Percentiles rank a stretch among this genome's conserved stretches.
Evolutionary conservation across 2,113 vertebrate species (phyloP).

Genomic region (Tetrao urogallus): DNA sequence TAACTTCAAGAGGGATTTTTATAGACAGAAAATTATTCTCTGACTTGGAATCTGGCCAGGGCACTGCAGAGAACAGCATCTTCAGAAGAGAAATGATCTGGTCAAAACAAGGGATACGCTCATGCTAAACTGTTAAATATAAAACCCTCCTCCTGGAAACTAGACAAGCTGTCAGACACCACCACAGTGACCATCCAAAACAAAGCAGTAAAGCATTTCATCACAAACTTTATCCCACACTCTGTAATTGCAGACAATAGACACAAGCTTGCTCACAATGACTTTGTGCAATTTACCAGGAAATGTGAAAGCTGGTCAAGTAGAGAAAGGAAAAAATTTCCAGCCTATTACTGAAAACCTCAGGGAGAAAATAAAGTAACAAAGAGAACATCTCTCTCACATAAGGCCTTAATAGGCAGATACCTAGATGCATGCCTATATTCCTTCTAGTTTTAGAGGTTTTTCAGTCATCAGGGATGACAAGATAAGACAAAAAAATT

Average conservation of each 20-base stretch:
- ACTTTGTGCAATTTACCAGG: slow-evolving; percentile 59
- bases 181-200: slow-evolving; percentile 66
- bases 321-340: slow-evolving; percentile 59
- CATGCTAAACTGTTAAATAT: slow-evolving; percentile 43
- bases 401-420: not conserved
- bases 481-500: slow-evolving; percentile 34
- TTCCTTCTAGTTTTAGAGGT: not conserved
- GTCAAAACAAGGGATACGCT: slow-evolving; percentile 33
- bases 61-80: slow-evolving; percentile 44
- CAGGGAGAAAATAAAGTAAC: not conserved
- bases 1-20: slow-evolving; percentile 40
- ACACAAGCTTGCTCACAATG: slow-evolving; percentile 38
- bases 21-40: slow-evolving; percentile 55
- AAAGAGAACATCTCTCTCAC: not conserved
- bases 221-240: slow-evolving; percentile 57
- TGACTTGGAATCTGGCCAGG: slow-evolving; percentile 46
- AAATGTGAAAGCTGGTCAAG: slow-evolving; percentile 64
- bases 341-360: slow-evolving; percentile 40
- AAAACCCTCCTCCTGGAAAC: slow-evolving; percentile 50
- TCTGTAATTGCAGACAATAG: slow-evolving; percentile 64
- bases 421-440: not conserved
- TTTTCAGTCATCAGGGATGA: not conserved
- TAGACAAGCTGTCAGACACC: slow-evolving; percentile 48
- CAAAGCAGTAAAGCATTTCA: slow-evolving; percentile 71
- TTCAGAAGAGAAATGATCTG: slow-evolving; percentile 44